A percentile compares a stretch with the other conserved stretches of the same genome.
These are phyloP conservation scores for Labroides dimidiatus DNA, from an alignment of 2,797 vertebrate species.

Conservation along the genomic window DNA sequence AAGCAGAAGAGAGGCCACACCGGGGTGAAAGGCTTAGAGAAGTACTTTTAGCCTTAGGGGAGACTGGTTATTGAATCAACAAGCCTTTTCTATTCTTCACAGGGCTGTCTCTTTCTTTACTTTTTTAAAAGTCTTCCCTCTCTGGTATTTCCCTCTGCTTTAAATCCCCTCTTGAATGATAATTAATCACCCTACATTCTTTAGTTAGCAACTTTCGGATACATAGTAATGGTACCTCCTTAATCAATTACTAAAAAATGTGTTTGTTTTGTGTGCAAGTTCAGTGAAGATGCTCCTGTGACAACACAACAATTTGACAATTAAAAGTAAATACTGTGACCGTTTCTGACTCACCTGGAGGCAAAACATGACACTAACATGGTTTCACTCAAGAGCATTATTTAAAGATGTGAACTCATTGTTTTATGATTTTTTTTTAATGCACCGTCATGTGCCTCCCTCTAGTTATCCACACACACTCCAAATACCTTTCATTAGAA, in stretches of 20 bases:
- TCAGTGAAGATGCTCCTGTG: too few relatives aligned
- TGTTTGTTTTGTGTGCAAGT: too few relatives aligned
- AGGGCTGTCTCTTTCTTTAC: slow-evolving; percentile 28
- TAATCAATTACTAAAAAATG: not conserved
- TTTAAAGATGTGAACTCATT: slow-evolving; percentile 28
- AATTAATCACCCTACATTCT: slow-evolving; percentile 33
- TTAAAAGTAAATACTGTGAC: too few relatives aligned
- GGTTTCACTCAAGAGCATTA: slow-evolving; percentile 14
- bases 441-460: slow-evolving; percentile 13
- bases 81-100: slow-evolving; percentile 52
- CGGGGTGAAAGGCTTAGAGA: slow-evolving; percentile 52
- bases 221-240: not conserved
- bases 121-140: slow-evolving; percentile 16
- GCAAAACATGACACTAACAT: not conserved
- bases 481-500: slow-evolving; percentile 44
- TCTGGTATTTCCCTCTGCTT: slow-evolving; percentile 18
- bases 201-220: slow-evolving; percentile 13
- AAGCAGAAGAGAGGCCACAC: slow-evolving; percentile 35
- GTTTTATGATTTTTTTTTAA: slow-evolving; percentile 40
- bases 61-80: slow-evolving; percentile 63
- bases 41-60: slow-evolving; percentile 60
- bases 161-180: slow-evolving; percentile 36
- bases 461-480: slow-evolving; percentile 13
- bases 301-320: too few relatives aligned
- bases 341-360: too few relatives aligned